Percentiles rank a stretch among this genome's conserved stretches.
Evolutionary conservation across 2,113 vertebrate genomes (phyloP).

Genomic region (Brevimyrus niger): DNA sequence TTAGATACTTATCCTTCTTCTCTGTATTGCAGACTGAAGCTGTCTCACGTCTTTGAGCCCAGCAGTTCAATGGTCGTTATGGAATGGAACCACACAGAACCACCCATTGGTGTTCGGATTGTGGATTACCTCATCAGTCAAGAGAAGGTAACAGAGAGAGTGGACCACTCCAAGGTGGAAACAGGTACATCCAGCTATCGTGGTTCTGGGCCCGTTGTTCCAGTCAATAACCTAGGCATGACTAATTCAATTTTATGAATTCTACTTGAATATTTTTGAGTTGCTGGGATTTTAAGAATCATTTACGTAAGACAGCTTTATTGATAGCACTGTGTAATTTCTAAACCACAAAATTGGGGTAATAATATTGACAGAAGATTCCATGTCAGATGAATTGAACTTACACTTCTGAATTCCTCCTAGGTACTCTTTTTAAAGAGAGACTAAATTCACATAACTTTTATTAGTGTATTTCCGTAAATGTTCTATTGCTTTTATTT

Average conservation of each 20-base stretch:
- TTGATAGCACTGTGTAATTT: background rate
- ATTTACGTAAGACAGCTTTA: background rate
- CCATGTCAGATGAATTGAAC: no score
- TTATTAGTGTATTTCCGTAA: no score
- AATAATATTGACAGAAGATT: no score
- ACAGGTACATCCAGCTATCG: constrained; percentile 64
- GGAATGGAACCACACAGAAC: constrained; percentile 91
- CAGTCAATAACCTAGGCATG: background rate
- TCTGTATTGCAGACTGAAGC: constrained; percentile 64
- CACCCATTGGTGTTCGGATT: constrained; percentile 86
- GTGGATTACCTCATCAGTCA: constrained; percentile 95
- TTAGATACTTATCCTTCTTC: background rate
- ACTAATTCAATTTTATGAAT: background rate
- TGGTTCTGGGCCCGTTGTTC: background rate
- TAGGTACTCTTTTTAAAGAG: no score
- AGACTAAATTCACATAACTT: no score
- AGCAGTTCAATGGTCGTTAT: constrained; percentile 92
- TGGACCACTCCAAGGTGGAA: constrained; percentile 94
- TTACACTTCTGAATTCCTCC: no score
- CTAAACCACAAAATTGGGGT: no score
- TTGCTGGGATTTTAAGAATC: background rate
- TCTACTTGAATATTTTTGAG: background rate
- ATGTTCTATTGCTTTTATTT: no score
- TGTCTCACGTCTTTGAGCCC: constrained; percentile 84
- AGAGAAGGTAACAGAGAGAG: constrained; percentile 89